Base-by-base conservation (phyloP, 2,113 vertebrate species). In the Pachycephala philippinensis region DNA sequence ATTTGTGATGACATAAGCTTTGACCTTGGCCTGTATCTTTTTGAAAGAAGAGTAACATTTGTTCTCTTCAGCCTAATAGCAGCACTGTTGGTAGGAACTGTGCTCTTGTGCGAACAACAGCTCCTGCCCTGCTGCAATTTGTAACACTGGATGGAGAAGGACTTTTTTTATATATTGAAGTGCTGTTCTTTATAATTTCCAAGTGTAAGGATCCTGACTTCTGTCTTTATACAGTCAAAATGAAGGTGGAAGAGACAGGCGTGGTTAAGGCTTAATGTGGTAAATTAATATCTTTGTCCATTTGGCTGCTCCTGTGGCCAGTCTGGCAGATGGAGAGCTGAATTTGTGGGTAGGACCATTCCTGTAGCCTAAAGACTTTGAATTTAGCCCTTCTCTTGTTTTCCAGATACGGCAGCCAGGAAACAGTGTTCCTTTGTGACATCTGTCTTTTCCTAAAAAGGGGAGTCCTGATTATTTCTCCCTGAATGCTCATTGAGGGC, bases 1-100 rank as follows among this genome's bases (percentile, higher is more conserved):
- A 1, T 95, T 97, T 95, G 84, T 95, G 97, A 95, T 97, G 94
- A 95, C 85, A 92, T 39, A 96, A 97, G 96, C 90, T 95, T 94
- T 97, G 96, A 97, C 97, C 97, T 97, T 98, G 94, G 84, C 69
- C 83, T 84, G 72, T 84, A 89, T 90, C 76, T 84, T 90, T 92
- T 35, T 69, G 84, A 80, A 95, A 83, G 83, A 75, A 85, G 44
- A 82, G 59, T 42, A 91, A 37, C 37, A 10, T 79, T 97, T 93
- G 66, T 93, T 97, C 95, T 63, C 56, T 87, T 91, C 87, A 91
- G 95, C 77, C 54, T 89, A 83, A 90, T 52, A 93, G 87, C 82
- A 74, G 39, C 5, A 3, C 49, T 59, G 47, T 39, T 65, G 65
- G 47, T 64, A 69, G 64, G 60, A 86, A 7, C 37, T 28, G 52